Evolutionary conservation across 2,113 vertebrate species (phyloP).

Genomic region (Semnornis frantzii): DNA sequence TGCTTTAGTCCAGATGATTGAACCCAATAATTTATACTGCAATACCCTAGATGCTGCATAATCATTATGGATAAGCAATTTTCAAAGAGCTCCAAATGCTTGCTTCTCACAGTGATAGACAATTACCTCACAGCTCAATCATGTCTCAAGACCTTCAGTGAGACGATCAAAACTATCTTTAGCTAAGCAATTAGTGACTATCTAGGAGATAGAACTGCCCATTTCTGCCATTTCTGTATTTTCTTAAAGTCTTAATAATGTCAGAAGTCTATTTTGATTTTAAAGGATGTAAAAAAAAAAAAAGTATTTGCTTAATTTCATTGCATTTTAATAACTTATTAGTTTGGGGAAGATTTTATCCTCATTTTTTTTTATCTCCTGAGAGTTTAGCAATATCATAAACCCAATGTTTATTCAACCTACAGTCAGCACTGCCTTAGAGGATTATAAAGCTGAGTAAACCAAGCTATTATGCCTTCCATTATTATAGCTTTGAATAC

Average conservation of each 20-base stretch:
- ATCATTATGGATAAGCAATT: conserved; percentile 9
- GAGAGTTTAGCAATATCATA: conserved; percentile 1
- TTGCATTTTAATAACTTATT: neutral
- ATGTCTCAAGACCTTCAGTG: neutral
- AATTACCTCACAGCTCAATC: neutral
- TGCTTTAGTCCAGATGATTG: conserved; percentile 6
- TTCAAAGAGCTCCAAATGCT: neutral
- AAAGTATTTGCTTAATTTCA: conserved; percentile 14
- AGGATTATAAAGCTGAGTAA: conserved; percentile 54
- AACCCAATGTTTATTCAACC: conserved; percentile 23
- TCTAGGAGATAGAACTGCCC: neutral
- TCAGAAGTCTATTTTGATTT: neutral
- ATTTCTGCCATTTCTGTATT: neutral
- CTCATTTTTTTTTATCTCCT: neutral
- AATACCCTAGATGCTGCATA: neutral
- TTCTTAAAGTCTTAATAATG: neutral
- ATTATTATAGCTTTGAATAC: conserved; percentile 11
- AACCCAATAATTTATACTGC: conserved; percentile 29
- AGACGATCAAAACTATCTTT: neutral
- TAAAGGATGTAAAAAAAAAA: neutral
- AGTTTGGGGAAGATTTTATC: neutral
- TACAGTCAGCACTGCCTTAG: neutral
- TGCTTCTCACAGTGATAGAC: neutral
- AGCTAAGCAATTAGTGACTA: neutral
- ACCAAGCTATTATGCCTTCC: neutral